Base-by-base conservation (phyloP, 2,113 vertebrate species). In the Trochalopteron elliotii region DNA sequence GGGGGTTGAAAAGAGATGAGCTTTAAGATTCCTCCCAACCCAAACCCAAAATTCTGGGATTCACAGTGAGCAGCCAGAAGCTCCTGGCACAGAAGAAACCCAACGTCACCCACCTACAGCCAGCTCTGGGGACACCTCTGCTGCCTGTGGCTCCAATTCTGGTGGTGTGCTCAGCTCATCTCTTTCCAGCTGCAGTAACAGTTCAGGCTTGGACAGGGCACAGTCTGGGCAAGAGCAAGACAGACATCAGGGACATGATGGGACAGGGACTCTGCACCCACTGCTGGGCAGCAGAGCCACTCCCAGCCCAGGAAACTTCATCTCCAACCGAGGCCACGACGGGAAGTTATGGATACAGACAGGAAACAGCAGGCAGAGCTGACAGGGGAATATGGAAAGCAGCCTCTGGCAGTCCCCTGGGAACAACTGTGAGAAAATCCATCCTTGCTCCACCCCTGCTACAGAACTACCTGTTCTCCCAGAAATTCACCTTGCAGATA, bases 111-210 rank as follows among this genome's bases (percentile, higher is more conserved):
- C 77, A 96, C 94, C 94, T 65, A 0, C 3, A 12, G 76, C 40
- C 8, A 45, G 68, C 25, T 72, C 45, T 8, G 12, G 64, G 42
- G 55, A 56, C 13, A 44, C 13, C 1, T 35, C 50, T 6, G n/a
- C 27, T 56, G 23, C 53, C 24, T 60, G 33, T 40, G 68, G 33
- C 23, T 23, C 67, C 0, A 3, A 19, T 24, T 50, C 42, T 0
- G 0, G 12, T 0, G 0, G n/a, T 0, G 1, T 0, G 7, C 35
- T 44, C 5, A 19, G 74, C 33, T 91, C 83, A 15, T 74, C 93
- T 17, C 53, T 57, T 27, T 90, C 93, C 4, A 92, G n/a, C 39
- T 21, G 5, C 13, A 49, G 2, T 2, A 96, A 40, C 39, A 96
- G 61, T 0, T 90, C 42, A 4, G 93, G 96, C 82, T 68, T 94